Evolutionary conservation across 2,797 vertebrate species (phyloP).

Genomic region (Rhynchonycteris naso): DNA sequence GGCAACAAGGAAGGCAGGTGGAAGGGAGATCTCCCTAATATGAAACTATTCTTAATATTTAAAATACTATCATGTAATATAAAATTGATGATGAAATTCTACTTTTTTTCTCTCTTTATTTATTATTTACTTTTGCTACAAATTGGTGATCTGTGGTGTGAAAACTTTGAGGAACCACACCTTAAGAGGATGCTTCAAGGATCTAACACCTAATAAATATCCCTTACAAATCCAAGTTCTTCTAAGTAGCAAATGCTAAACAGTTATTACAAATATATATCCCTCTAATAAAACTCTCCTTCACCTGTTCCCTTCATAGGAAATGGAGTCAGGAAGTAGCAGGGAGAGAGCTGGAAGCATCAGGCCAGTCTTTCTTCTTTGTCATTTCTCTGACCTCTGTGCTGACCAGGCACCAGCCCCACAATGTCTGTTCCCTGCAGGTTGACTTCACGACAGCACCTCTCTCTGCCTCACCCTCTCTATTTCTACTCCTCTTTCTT

Average conservation of each 20-base stretch:
- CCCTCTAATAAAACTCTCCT: not conserved
- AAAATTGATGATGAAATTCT: not conserved
- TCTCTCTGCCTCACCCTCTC: not conserved
- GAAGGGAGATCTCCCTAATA: not conserved
- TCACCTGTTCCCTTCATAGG: not conserved
- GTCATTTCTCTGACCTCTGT: not conserved
- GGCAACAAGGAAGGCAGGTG: rapidly evolving
- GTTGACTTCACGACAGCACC: not conserved
- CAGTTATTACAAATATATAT: not conserved
- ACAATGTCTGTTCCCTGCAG: not conserved
- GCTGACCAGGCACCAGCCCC: not conserved
- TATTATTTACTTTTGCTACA: not conserved
- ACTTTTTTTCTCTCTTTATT: not conserved
- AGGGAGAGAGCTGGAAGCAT: not conserved
- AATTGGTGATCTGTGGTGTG: not conserved
- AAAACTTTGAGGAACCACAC: not conserved
- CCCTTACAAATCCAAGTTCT: not conserved
- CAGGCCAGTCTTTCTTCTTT: not conserved
- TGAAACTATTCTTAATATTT: not conserved
- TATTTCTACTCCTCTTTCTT: not conserved
- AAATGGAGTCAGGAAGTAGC: not conserved
- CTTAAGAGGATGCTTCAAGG: not conserved
- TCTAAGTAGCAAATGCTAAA: not conserved
- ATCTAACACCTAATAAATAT: not conserved
- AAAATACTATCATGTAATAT: not conserved